Evolutionary conservation across 2,113 vertebrate species (phyloP), one percentile per base, ranked within the genome.

Genomic region (Centropus bengalensis): DNA sequence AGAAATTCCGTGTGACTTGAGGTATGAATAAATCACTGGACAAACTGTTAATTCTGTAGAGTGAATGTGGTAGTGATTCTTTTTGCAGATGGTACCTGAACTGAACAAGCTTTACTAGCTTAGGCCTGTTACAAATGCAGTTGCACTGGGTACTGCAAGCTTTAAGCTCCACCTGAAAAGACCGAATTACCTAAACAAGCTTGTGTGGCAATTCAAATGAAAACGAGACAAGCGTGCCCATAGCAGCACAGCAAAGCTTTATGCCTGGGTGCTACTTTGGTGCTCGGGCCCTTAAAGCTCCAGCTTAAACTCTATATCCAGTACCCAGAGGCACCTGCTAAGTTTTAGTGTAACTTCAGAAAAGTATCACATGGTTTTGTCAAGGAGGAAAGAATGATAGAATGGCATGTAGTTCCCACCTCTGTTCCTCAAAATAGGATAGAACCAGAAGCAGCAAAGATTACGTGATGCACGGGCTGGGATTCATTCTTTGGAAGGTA

Each of bases 1-100:
- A 96, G 92, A 97, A 95, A 96, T 60, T 95, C 42, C 18, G 76
- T 4, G 55, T 30, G 30, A 58, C 27, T 16, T 45, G 28, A 66
- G 26, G 17, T 60, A 40, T 18, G 8, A 86, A 58, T 42, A 69
- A 83, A 38, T 17, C 2, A 8, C 0, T 49, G 59, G 36, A 30
- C 14, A 30, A 69, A 62, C 19, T 6, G 6, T n/a, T 40, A 54
- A 13, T 19, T 76, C 59, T 19, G 36, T 71, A 75, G 36, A 68
- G 33, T 44, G 15, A 52, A 38, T 12, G 15, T 13, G 9, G 33
- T 11, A 54, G 30, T 49, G 30, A 7, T 56, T 76, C 49, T 18
- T 91, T 85, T 62, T 62, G 49, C 67, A 85, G 68, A 8, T 30
- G n/a, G 15, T 59, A 18, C 27, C n/a, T 58, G 71, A 71, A 40